A percentile compares a stretch with the other conserved stretches of the same genome.
Conservation (phyloP, 2,797 vertebrate genomes). For the Mallotus villosus region DNA sequence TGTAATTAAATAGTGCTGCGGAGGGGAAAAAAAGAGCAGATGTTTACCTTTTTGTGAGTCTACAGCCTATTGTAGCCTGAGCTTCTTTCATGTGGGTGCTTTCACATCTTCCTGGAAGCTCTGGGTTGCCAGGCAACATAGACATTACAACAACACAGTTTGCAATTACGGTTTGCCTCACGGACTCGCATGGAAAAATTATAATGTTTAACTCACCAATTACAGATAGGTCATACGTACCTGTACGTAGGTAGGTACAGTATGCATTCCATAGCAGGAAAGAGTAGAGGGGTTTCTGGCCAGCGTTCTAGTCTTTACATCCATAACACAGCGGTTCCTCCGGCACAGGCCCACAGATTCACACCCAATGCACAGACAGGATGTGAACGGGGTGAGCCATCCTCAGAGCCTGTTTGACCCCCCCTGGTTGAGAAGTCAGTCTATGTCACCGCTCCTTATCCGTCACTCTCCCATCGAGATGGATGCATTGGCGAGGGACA, state of each 20-base stretch:
- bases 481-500: constrained; percentile 55
- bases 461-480: constrained; percentile 49
- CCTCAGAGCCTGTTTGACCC: constrained; percentile 40
- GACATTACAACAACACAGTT: constrained; percentile 31
- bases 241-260: background rate
- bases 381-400: constrained; percentile 42
- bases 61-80: constrained; percentile 57
- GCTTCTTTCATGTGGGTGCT: constrained; percentile 58
- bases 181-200: constrained; percentile 40
- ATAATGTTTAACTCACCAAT: constrained; percentile 39
- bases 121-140: constrained; percentile 80
- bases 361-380: constrained; percentile 38
- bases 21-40: constrained; percentile 56
- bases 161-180: too few relatives aligned
- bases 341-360: constrained; percentile 26
- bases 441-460: constrained; percentile 54
- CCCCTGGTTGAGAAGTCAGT: constrained; percentile 43
- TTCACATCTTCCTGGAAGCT: constrained; percentile 68
- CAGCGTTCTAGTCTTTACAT: background rate
- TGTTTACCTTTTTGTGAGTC: constrained; percentile 67
- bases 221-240: too few relatives aligned
- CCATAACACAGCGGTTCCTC: constrained; percentile 19
- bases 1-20: constrained; percentile 65
- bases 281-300: background rate
- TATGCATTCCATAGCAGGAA: constrained; percentile 25